Conservation (phyloP, 2,113 vertebrate species). For the Rhodinocichla rosea region DNA sequence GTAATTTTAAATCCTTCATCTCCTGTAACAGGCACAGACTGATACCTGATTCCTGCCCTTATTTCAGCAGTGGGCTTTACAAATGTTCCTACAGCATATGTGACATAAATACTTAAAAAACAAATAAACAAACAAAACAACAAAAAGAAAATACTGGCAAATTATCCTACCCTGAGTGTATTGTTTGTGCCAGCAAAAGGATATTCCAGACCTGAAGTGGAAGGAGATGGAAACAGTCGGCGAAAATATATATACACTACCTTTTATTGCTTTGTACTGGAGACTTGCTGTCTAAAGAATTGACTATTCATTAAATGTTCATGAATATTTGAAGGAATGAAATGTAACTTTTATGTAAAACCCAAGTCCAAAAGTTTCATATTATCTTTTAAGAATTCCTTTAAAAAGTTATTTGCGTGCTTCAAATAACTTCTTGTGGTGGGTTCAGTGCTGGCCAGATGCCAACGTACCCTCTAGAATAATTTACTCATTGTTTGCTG, state of each 20-base stretch:
- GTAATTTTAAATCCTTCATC: neutral
- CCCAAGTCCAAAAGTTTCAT: neutral
- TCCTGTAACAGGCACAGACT: neutral
- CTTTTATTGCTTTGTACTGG: neutral
- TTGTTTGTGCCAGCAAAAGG: constrained; percentile 16
- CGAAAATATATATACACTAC: neutral
- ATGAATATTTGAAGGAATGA: constrained; percentile 18
- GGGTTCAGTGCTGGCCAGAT: no score
- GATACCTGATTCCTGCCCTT: neutral
- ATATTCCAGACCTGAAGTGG: neutral
- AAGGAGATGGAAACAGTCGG: neutral
- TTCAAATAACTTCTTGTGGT: no score
- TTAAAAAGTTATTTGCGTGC: no score
- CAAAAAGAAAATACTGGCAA: neutral
- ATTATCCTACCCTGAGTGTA: neutral
- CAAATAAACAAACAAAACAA: neutral
- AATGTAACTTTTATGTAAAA: neutral
- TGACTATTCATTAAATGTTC: neutral
- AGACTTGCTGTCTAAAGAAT: neutral
- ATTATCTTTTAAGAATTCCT: no score
- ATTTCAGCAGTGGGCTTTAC: neutral
- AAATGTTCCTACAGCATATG: neutral
- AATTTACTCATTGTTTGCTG: neutral
- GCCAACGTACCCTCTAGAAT: no score
- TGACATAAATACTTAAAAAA: neutral